phyloP scores from a whole-genome alignment of 53 echinoderm and acorn worm species.

The Holothuria scabra region DNA sequence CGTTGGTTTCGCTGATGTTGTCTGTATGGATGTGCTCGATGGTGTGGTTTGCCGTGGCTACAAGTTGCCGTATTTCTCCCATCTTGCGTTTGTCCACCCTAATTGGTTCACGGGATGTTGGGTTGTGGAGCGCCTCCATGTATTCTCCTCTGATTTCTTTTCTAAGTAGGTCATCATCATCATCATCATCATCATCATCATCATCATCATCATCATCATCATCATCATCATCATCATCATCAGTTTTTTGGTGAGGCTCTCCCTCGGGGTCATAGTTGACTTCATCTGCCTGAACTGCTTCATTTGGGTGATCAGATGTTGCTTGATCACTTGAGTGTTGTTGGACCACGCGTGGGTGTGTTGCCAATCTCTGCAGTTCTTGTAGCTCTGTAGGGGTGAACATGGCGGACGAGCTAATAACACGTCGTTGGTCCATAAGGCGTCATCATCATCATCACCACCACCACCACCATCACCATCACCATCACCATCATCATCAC shows the following conservation, averaged over 20 bases:
- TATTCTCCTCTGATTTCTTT: not conserved
- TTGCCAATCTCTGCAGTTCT: not conserved
- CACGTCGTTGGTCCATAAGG: too few relatives aligned
- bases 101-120: not conserved
- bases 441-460: too few relatives aligned
- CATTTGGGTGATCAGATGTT: not conserved
- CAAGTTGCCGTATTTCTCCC: too few relatives aligned
- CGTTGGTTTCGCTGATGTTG: too few relatives aligned
- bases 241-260: not conserved
- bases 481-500: too few relatives aligned
- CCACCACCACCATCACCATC: too few relatives aligned
- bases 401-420: too few relatives aligned
- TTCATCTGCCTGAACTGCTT: not conserved
- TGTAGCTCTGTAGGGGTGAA: not conserved
- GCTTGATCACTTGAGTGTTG: conserved; percentile 14
- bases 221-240: not conserved
- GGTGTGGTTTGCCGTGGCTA: too few relatives aligned
- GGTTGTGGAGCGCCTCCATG: not conserved
- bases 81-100: too few relatives aligned
- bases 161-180: not conserved
- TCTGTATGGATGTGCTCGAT: too few relatives aligned
- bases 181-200: not conserved
- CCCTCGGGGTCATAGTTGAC: not conserved
- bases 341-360: not conserved
- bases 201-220: conserved; percentile 6